Base-by-base conservation (phyloP, 2,113 vertebrate species). In the Thinocorus orbignyianus region DNA sequence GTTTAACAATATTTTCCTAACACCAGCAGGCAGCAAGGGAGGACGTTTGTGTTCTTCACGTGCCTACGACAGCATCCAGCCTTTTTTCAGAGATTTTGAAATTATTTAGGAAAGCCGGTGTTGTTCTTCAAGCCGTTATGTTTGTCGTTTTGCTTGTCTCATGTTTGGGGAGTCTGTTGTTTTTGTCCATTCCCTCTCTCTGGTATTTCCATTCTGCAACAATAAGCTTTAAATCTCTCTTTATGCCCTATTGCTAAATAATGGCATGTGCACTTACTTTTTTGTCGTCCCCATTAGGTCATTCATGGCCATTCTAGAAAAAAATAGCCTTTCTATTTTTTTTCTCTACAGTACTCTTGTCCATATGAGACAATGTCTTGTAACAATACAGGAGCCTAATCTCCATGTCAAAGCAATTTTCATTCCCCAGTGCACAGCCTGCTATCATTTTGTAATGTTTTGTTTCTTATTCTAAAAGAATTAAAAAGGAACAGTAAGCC, bases 371-470 rank as follows among this genome's bases (percentile, higher is more conserved):
- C 99, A 99, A 99, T 99, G 99, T 99, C 99, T 99, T 99, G 98
- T 98, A 99, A 99, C 99, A 99, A 99, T 99, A 98, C 98, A 97
- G 97, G 96, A 98, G 98, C 98, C 98, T 99, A 99, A 99, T 99
- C 99, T 99, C 99, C 98, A 99, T 99, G 99, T 99, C 99, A 99
- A 99, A 99, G 99, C 99, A 98, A 98, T 99, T 99, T 99, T 99
- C 98, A 99, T 99, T 98, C 99, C 99, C 98, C 98, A 98, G 98
- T 97, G 98, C 98, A 98, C 98, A 99, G 98, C 98, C 98, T 98
- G 98, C 99, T 99, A 99, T 99, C 99, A 98, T 99, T 99, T 99
- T 99, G 99, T 99, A 98, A 98, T 98, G 98, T 99, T 99, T 99
- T 99, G 99, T 99, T 98, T 98, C 98, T 99, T 98, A 99, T 99